phyloP scores from a whole-genome alignment of 2,113 vertebrate genomes.

The Cinclus cinclus region DNA sequence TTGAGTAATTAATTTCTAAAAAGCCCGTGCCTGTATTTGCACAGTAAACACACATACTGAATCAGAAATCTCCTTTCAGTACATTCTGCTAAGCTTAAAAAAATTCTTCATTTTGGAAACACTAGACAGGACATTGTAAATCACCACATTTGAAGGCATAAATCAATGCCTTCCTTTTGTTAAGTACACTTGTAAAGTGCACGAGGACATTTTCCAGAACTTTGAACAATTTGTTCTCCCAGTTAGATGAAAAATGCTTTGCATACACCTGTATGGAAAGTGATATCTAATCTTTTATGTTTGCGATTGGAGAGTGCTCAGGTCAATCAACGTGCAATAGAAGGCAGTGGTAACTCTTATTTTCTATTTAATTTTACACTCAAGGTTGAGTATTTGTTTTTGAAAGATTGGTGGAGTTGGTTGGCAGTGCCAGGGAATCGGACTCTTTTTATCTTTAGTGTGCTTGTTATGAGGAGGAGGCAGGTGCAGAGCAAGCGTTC shows the following conservation, averaged over 20 bases:
- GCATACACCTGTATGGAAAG: constrained; percentile 75
- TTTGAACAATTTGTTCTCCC: constrained; percentile 42
- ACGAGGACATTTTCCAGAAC: constrained; percentile 43
- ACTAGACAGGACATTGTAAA: constrained; percentile 52
- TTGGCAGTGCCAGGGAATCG: constrained; percentile 54
- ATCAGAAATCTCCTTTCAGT: constrained; percentile 8
- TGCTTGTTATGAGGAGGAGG: constrained; percentile 47
- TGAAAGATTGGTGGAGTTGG: constrained; percentile 34
- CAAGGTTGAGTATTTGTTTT: constrained; percentile 57
- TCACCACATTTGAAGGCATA: constrained; percentile 61
- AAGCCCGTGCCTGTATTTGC: not conserved
- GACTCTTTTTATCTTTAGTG: constrained; percentile 46
- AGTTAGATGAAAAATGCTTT: constrained; percentile 33
- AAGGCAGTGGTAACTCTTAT: constrained; percentile 39
- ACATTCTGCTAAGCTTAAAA: constrained; percentile 49
- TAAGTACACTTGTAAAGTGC: constrained; percentile 52
- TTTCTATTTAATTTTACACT: constrained; percentile 62
- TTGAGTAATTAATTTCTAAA: not conserved
- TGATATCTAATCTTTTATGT: constrained; percentile 68
- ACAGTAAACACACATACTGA: not conserved
- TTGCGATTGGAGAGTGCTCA: constrained; percentile 42
- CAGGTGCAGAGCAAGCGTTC: constrained; percentile 73
- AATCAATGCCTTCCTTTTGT: constrained; percentile 46
- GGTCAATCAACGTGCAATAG: constrained; percentile 60
- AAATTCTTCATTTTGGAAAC: constrained; percentile 67